phyloP scores from a whole-genome alignment of 2,888 invertebrate species.

The Drosophila atripex region DNA sequence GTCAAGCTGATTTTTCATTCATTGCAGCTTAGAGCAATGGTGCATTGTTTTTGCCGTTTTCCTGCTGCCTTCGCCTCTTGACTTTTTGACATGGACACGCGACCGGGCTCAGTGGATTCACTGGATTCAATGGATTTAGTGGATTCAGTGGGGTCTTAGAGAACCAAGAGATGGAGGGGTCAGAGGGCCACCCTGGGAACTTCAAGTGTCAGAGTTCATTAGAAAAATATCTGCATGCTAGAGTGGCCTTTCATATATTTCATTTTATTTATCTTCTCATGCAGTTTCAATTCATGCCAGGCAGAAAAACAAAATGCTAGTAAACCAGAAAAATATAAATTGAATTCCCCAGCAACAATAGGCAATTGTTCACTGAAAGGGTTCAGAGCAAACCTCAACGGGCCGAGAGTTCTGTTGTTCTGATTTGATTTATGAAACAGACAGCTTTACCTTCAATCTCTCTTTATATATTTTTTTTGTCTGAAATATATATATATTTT shows the following conservation, averaged over 20 bases:
- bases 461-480: conserved; percentile 15
- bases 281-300: not conserved
- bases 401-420: conserved; percentile 28
- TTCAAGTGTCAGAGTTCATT: conserved; percentile 74
- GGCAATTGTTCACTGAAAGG: conserved; percentile 50
- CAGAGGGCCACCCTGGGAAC: conserved; percentile 10
- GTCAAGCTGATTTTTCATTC: conserved; percentile 78
- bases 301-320: conserved; percentile 10
- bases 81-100: conserved; percentile 70
- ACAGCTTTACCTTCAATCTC: not conserved
- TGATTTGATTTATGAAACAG: conserved; percentile 55
- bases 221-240: conserved; percentile 51
- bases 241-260: conserved; percentile 30
- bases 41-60: conserved; percentile 34
- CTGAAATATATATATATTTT: conserved; percentile 18
- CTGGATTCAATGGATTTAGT: conserved; percentile 2
- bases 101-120: conserved; percentile 25
- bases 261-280: conserved; percentile 14
- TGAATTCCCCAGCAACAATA: conserved; percentile 33
- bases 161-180: not conserved
- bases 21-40: conserved; percentile 65
- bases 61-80: conserved; percentile 47
- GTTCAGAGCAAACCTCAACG: conserved; percentile 33
- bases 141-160: not conserved
- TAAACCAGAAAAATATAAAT: conserved; percentile 33